Evolutionary conservation across 2,888 invertebrate species (phyloP).

Genomic region (Frankliniella intonsa): DNA sequence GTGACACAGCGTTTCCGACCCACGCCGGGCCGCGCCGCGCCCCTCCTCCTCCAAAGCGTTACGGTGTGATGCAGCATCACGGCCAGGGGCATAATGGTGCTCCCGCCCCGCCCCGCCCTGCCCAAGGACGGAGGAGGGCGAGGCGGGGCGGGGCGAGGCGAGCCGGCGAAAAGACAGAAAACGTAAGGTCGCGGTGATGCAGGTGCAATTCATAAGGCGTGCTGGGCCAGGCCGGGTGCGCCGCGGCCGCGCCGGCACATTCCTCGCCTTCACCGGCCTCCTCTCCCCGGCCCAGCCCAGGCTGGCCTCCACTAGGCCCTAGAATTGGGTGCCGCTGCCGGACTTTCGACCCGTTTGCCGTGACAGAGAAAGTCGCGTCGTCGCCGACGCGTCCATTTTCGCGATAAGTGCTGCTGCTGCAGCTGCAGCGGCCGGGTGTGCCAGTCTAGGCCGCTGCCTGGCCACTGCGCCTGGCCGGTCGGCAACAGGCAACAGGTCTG

Average conservation of each 20-base stretch:
- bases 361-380: neutral
- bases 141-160: too few species aligned
- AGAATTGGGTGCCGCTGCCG: neutral
- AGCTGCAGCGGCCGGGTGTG: neutral
- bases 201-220: too few species aligned
- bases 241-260: too few species aligned
- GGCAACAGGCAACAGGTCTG: neutral
- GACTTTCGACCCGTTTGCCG: neutral
- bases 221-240: too few species aligned
- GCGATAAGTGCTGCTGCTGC: neutral
- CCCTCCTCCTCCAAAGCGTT: neutral
- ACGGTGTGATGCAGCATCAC: neutral
- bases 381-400: neutral
- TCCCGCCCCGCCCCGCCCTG: neutral
- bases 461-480: neutral
- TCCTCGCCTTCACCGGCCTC: neutral
- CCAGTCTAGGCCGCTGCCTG: neutral
- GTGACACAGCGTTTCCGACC: slow-evolving; percentile 24
- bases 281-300: neutral
- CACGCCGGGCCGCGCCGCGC: neutral
- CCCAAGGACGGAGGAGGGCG: too few species aligned
- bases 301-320: neutral
- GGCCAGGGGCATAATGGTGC: neutral
- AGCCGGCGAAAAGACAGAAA: too few species aligned
- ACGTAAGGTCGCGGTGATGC: too few species aligned